Evolutionary conservation across 2,113 vertebrate species (phyloP).

Genomic region (Rynchops niger): DNA sequence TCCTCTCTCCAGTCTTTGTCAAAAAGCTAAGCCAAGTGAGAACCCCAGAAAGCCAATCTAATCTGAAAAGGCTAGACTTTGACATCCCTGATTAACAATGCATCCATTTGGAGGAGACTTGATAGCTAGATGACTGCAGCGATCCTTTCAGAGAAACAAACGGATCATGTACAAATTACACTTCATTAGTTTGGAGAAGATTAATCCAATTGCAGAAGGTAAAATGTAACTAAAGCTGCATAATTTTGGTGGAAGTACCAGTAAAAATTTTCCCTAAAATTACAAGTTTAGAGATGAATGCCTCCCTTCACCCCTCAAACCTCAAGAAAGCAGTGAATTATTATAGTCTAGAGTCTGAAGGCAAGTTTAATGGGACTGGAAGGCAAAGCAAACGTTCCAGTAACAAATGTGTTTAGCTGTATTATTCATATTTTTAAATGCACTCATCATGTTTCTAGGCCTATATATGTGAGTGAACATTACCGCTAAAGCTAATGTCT

Average conservation of each 20-base stretch:
- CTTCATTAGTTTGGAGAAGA: slow-evolving; percentile 37
- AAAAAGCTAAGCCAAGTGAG: neutral
- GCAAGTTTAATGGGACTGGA: neutral
- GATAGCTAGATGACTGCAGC: neutral
- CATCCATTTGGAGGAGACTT: neutral
- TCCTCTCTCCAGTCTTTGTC: neutral
- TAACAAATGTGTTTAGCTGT: neutral
- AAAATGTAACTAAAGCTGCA: slow-evolving; percentile 40
- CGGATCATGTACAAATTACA: slow-evolving; percentile 56
- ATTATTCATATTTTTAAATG: neutral
- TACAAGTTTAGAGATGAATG: neutral
- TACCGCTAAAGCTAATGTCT: neutral
- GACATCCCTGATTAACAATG: slow-evolving; percentile 38
- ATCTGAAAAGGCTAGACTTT: slow-evolving; percentile 2
- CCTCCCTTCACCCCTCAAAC: neutral
- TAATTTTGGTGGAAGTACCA: slow-evolving; percentile 24
- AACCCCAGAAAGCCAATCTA: slow-evolving; percentile 1
- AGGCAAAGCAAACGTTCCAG: neutral
- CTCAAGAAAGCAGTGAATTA: neutral
- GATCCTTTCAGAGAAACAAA: slow-evolving; percentile 13
- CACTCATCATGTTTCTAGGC: neutral
- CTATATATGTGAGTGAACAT: neutral
- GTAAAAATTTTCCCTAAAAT: slow-evolving; percentile 50
- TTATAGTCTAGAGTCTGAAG: neutral
- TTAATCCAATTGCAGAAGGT: slow-evolving; percentile 32